These are phyloP conservation scores for Sarcophaga variegata DNA, from an alignment of 2,888 invertebrate species.

Conservation along the genomic window DNA sequence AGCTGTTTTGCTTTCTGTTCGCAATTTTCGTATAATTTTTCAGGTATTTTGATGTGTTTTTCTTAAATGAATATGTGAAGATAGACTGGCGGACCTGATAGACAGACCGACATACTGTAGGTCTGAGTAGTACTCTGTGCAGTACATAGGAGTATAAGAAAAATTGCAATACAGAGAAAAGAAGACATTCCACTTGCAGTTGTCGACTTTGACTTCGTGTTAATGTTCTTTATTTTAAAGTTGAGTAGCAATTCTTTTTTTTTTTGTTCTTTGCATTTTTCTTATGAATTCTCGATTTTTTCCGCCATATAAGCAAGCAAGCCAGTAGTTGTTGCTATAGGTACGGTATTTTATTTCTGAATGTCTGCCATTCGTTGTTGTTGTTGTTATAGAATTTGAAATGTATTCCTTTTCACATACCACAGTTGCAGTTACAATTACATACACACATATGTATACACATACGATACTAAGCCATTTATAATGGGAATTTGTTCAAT, in stretches of 20 bases:
- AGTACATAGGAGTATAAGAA: constrained; percentile 24
- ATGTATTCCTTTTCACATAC: constrained; percentile 34
- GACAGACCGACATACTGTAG: too few relatives aligned
- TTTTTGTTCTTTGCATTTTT: constrained; percentile 13
- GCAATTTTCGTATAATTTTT: not conserved
- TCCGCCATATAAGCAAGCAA: constrained; percentile 41
- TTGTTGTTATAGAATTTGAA: constrained; percentile 10
- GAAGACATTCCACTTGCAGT: constrained; percentile 17
- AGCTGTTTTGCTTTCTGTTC: constrained; percentile 24
- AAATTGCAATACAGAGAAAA: constrained; percentile 5
- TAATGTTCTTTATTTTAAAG: constrained; percentile 43
- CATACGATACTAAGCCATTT: too few relatives aligned
- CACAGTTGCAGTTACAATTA: constrained; percentile 13
- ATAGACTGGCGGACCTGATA: not conserved
- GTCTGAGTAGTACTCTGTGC: not conserved
- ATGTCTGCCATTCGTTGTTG: constrained; percentile 17
- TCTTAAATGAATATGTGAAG: constrained; percentile 9
- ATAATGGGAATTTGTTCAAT: too few relatives aligned
- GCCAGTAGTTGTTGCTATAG: constrained; percentile 12
- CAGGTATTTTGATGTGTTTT: constrained; percentile 39
- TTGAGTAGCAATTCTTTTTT: not conserved
- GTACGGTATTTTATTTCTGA: constrained; percentile 33
- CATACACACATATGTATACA: not conserved
- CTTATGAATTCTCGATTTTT: constrained; percentile 51
- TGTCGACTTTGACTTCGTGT: constrained; percentile 12